Conservation (phyloP, 1,140 invertebrate species). For the Drosophila bocqueti region DNA sequence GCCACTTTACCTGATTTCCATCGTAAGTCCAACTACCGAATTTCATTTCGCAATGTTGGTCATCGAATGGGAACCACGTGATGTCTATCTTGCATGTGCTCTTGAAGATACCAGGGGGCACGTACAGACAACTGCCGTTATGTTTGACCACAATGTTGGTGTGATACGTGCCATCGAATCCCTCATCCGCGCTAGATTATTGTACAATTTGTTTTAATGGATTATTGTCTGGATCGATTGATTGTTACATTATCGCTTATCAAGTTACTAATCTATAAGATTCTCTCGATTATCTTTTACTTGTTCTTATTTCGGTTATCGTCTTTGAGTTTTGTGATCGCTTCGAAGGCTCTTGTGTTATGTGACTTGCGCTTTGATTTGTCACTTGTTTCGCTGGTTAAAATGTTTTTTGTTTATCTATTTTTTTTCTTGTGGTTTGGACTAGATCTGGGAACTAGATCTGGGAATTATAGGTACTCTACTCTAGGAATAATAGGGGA, state of each 20-base stretch:
- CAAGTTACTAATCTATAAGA: slow-evolving; percentile 21
- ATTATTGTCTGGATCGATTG: slow-evolving; percentile 63
- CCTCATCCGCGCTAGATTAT: slow-evolving; percentile 96
- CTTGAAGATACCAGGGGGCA: slow-evolving; percentile 99
- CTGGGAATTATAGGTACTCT: slow-evolving; percentile 35
- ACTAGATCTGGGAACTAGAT: slow-evolving; percentile 32
- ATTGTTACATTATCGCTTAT: slow-evolving; percentile 37
- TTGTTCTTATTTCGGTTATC: slow-evolving; percentile 27
- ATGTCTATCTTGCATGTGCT: slow-evolving; percentile 99
- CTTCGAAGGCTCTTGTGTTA: slow-evolving; percentile 35
- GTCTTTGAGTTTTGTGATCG: slow-evolving; percentile 28
- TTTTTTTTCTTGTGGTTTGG: slow-evolving; percentile 18
- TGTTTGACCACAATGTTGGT: slow-evolving; percentile 98
- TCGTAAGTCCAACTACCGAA: slow-evolving; percentile 98
- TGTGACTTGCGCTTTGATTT: slow-evolving; percentile 71
- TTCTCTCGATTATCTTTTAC: slow-evolving; percentile 7
- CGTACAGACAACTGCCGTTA: slow-evolving; percentile 98
- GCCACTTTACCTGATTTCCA: slow-evolving; percentile 92
- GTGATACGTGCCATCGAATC: slow-evolving; percentile 98
- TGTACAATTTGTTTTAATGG: slow-evolving; percentile 81
- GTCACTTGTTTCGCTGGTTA: slow-evolving; percentile 43
- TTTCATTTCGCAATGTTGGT: slow-evolving; percentile 98
- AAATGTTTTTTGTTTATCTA: slow-evolving; percentile 52
- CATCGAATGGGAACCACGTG: slow-evolving; percentile 99
- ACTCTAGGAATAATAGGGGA: slow-evolving; percentile 25